phyloP scores from a whole-genome alignment of 2,888 invertebrate species.

The Linnaemya vulpina region DNA sequence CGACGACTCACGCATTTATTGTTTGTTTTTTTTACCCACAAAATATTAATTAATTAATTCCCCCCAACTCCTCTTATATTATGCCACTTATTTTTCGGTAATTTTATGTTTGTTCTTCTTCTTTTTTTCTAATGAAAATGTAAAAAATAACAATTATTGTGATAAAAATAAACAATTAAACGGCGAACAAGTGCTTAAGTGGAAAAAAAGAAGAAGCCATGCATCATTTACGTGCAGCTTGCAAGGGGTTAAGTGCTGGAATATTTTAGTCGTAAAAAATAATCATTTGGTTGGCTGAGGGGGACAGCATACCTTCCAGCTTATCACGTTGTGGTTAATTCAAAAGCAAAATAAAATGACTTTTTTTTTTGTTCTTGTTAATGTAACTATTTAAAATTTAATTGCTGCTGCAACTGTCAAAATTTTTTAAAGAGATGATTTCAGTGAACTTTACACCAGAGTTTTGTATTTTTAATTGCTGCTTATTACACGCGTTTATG shows the following conservation, averaged over 20 bases:
- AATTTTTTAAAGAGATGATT: neutral
- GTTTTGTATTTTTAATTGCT: neutral
- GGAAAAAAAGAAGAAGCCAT: neutral
- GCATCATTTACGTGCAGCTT: slow-evolving; percentile 23
- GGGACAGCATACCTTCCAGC: neutral
- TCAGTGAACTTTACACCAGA: neutral
- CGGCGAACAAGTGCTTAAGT: neutral
- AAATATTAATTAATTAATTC: neutral
- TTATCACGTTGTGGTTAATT: slow-evolving; percentile 37
- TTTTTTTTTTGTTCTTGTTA: neutral
- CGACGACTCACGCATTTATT: slow-evolving; percentile 10
- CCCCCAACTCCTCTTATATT: neutral
- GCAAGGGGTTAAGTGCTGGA: slow-evolving; percentile 38
- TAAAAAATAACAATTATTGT: slow-evolving; percentile 2
- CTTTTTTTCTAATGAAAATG: slow-evolving; percentile 16
- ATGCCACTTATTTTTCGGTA: slow-evolving; percentile 6
- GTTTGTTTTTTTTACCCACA: neutral
- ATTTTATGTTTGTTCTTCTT: neutral
- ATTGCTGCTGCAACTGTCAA: slow-evolving; percentile 37
- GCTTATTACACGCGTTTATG: slow-evolving; percentile 3
- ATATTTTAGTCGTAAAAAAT: slow-evolving; percentile 12
- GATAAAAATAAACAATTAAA: neutral
- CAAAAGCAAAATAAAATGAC: neutral
- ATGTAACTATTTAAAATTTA: slow-evolving; percentile 36
- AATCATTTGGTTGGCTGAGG: slow-evolving; percentile 18